These are phyloP conservation scores for Timandra comae DNA, from an alignment of 2,888 invertebrate genomes.

Conservation along the genomic window DNA sequence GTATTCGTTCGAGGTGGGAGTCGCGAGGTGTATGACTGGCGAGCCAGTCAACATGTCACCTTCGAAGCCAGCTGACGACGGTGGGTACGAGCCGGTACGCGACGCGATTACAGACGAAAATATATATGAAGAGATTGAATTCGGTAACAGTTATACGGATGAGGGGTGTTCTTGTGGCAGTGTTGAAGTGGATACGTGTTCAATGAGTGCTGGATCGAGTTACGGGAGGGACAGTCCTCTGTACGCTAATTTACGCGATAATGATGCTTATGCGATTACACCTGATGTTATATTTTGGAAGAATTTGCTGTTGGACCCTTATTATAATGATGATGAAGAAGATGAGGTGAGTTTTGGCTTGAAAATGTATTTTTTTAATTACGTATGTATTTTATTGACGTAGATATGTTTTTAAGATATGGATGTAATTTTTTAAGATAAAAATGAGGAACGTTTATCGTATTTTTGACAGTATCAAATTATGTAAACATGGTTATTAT, in stretches of 20 bases:
- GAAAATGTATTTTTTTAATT: too few relatives aligned
- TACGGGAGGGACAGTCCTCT: conserved; percentile 63
- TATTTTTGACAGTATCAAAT: too few relatives aligned
- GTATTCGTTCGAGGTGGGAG: conserved; percentile 64
- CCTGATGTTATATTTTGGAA: conserved; percentile 75
- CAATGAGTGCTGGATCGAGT: conserved; percentile 64
- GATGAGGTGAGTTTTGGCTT: conserved; percentile 71
- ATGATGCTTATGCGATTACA: conserved; percentile 65
- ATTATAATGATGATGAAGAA: conserved; percentile 73
- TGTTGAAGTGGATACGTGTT: conserved; percentile 66
- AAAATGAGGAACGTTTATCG: too few relatives aligned
- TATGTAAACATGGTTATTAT: too few relatives aligned
- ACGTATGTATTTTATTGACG: too few relatives aligned
- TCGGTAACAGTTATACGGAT: conserved; percentile 57
- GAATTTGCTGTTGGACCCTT: conserved; percentile 64
- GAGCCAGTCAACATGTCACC: conserved; percentile 66
- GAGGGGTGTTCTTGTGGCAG: conserved; percentile 69
- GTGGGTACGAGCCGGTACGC: conserved; percentile 66
- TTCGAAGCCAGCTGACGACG: conserved; percentile 61
- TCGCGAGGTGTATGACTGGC: conserved; percentile 57
- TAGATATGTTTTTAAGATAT: too few relatives aligned
- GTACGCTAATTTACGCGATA: conserved; percentile 65
- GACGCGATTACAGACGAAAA: conserved; percentile 67
- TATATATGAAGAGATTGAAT: conserved; percentile 70
- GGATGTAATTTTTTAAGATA: too few relatives aligned